Evolutionary conservation across 2,888 invertebrate species (phyloP).

Genomic region (Capitulum mitella): DNA sequence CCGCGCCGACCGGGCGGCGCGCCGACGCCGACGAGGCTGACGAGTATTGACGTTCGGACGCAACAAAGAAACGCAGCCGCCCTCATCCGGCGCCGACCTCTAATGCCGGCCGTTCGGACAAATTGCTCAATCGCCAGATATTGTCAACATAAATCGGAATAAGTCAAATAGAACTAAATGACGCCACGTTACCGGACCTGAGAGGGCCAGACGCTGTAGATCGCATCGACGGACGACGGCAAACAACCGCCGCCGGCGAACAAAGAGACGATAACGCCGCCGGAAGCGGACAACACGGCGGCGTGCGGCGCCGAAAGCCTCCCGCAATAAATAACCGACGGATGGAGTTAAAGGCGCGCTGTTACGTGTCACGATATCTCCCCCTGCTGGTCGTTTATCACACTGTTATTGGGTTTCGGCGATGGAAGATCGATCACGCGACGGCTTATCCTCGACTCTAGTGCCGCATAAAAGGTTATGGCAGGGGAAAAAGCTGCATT

Average conservation of each 20-base stretch:
- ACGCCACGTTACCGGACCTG: neutral
- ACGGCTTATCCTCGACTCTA: neutral
- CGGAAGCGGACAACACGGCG: neutral
- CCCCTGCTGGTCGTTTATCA: neutral
- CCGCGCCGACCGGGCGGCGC: neutral
- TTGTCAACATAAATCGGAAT: conserved; percentile 18
- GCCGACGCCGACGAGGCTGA: neutral
- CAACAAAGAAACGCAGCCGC: neutral
- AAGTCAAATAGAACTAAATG: conserved; percentile 18
- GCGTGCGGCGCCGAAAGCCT: neutral
- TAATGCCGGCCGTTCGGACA: neutral
- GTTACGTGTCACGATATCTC: neutral
- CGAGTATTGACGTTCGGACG: conserved; percentile 3
- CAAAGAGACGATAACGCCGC: neutral
- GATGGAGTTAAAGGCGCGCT: neutral
- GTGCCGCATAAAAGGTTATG: neutral
- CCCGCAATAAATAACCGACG: neutral
- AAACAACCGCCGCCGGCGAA: neutral
- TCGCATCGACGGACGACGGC: neutral
- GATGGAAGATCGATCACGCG: neutral
- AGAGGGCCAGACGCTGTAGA: neutral
- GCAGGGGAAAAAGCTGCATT: neutral
- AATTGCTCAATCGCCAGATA: conserved; percentile 12
- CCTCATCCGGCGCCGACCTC: neutral
- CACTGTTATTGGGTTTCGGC: neutral